A percentile compares a stretch with the other conserved stretches of the same genome.
phyloP scores from a whole-genome alignment of 2,888 invertebrate genomes.

The Cyclophora punctaria region DNA sequence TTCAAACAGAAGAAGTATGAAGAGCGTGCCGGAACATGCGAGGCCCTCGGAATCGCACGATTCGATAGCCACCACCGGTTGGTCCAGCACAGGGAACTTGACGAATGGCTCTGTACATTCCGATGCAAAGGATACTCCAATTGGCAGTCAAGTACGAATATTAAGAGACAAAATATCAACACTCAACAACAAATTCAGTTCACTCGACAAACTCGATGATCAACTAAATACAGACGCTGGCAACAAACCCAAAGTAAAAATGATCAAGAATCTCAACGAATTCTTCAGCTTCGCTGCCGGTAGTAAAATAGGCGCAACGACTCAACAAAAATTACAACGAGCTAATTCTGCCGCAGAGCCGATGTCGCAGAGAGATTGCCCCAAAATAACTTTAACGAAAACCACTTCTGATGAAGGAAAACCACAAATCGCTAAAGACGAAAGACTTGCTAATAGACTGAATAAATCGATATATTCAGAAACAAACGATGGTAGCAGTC shows the following conservation, averaged over 20 bases:
- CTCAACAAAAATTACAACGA: conserved; percentile 47
- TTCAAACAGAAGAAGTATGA: conserved; percentile 42
- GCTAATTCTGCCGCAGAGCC: conserved; percentile 52
- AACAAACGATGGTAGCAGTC: conserved; percentile 78
- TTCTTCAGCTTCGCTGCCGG: conserved; percentile 85
- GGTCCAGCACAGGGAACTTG: conserved; percentile 53
- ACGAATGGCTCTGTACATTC: conserved; percentile 47
- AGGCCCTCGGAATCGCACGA: conserved; percentile 36
- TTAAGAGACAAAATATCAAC: conserved; percentile 60
- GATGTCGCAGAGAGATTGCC: conserved; percentile 42
- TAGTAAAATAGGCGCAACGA: conserved; percentile 61
- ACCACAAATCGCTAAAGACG: conserved; percentile 35
- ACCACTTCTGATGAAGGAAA: conserved; percentile 50
- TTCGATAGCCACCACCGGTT: conserved; percentile 20
- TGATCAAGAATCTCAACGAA: conserved; percentile 88
- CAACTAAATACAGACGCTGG: conserved; percentile 42
- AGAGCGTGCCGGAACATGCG: conserved; percentile 54
- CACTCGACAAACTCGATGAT: conserved; percentile 74
- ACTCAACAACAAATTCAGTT: conserved; percentile 70
- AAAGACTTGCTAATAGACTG: conserved; percentile 34
- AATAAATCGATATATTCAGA: conserved; percentile 45
- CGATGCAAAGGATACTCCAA: conserved; percentile 42
- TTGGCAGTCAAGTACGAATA: conserved; percentile 60
- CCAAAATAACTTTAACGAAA: conserved; percentile 54
- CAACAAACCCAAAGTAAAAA: conserved; percentile 58